phyloP scores from a whole-genome alignment of 2,888 invertebrate genomes.

The Chloroclystis v-ata region DNA sequence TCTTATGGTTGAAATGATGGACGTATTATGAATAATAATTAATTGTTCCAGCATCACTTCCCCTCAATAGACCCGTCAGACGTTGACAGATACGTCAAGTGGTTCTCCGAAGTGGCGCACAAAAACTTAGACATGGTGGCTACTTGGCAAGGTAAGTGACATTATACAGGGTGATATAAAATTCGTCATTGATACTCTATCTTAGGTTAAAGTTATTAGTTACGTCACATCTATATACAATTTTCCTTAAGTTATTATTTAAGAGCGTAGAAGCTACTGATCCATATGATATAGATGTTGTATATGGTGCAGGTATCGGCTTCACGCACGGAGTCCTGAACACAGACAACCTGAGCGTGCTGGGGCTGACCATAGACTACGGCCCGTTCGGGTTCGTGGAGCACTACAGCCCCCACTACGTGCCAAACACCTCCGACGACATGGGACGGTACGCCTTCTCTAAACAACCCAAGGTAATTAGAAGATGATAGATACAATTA shows the following conservation, averaged over 20 bases:
- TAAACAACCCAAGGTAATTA: slow-evolving; percentile 58
- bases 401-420: slow-evolving; percentile 53
- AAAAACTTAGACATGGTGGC: slow-evolving; percentile 79
- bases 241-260: too few species aligned
- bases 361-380: slow-evolving; percentile 82
- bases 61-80: slow-evolving; percentile 44
- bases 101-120: slow-evolving; percentile 75
- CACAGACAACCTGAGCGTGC: slow-evolving; percentile 79
- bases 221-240: too few species aligned
- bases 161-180: not conserved
- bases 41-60: slow-evolving; percentile 52
- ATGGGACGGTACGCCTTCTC: slow-evolving; percentile 60
- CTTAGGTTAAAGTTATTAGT: too few species aligned
- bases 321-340: slow-evolving; percentile 82
- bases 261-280: too few species aligned
- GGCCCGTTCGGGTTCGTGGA: slow-evolving; percentile 77
- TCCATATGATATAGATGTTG: too few species aligned
- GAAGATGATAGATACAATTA: not conserved
- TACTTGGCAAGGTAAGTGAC: slow-evolving; percentile 73
- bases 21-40: too few species aligned
- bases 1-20: too few species aligned
- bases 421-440: slow-evolving; percentile 65
- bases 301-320: slow-evolving; percentile 58
- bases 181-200: too few species aligned
- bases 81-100: slow-evolving; percentile 60